Evolutionary conservation across 2,888 invertebrate genomes (phyloP), one percentile per base, ranked within the genome.

Genomic region (Macrosiphum euphorbiae): DNA sequence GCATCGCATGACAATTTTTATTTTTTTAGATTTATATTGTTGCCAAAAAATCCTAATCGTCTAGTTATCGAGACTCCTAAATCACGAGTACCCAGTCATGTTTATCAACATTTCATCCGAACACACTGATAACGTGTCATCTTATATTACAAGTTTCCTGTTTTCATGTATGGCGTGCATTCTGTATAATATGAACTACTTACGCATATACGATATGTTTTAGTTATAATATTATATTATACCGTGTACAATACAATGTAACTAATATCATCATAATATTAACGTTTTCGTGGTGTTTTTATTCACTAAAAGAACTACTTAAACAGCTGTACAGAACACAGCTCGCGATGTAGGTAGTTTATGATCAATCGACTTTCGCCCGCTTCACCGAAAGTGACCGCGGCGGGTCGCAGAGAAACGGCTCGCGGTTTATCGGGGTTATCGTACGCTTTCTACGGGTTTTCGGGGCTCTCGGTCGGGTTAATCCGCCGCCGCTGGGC

Each of bases 341-440:
- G 20, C 20, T 35, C 20, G 20, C 20, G 35, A 20, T 78, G 78
- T 78, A 35, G 78, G 35, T 78, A 78, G 35, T 78, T 35, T 61
- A 90, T 85, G 93, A 93, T 93, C 85, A 85, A 93, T 93, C 89
- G 93, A 93, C 93, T 93, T 93, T 93, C 93, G 93, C 93, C 89
- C 89, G 84, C 85, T 41, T 78, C 88, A 44, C 92, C 88, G 92
- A 92, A 92, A 92, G 92, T 52, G 88, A 92, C 20, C 41, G 88
- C 52, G 55, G 10, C 67, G 44, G 47, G 85, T 50, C 20, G 58
- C 61, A 58, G 88, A 85, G 89, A 92, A 92, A 92, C 92, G 44
- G 35, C 35, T 8, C n/a, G 16, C 47, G 86, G 50, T 67, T 92
- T 92, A 78, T 16, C 58, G 58, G n/a, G 41, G 78, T 84, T 78